These are phyloP conservation scores for Orthosia gracilis DNA, from an alignment of 2,888 invertebrate species.

Conservation along the genomic window DNA sequence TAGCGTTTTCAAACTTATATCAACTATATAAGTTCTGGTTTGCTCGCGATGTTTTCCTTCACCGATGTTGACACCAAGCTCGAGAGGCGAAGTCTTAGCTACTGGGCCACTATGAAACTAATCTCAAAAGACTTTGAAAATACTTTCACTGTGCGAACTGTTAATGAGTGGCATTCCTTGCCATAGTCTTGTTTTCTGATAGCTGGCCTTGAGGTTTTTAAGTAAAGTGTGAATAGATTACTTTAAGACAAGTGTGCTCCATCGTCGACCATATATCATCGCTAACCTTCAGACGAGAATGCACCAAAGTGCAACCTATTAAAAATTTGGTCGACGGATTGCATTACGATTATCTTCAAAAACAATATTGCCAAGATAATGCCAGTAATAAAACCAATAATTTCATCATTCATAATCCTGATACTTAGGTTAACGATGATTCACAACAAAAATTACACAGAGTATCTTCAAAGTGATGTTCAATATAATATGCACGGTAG, in stretches of 20 bases:
- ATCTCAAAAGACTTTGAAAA: neutral
- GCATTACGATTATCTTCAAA: slow-evolving; percentile 33
- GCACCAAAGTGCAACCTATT: neutral
- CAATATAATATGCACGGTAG: slow-evolving; percentile 49
- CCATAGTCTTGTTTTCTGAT: neutral
- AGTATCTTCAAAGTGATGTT: slow-evolving; percentile 54
- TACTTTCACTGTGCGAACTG: neutral
- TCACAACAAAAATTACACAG: slow-evolving; percentile 56
- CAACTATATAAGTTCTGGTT: too few species aligned
- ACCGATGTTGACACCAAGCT: too few species aligned
- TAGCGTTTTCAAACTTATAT: too few species aligned
- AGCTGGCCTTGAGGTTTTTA: neutral
- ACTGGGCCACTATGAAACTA: too few species aligned
- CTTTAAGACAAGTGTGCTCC: neutral
- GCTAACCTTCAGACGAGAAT: neutral
- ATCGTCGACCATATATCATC: neutral
- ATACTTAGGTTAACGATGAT: slow-evolving; percentile 62
- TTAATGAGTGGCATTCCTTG: neutral
- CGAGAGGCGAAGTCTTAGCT: too few species aligned
- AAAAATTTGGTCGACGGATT: slow-evolving; percentile 4
- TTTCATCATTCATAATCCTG: slow-evolving; percentile 51
- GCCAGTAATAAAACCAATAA: slow-evolving; percentile 48
- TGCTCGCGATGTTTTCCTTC: too few species aligned
- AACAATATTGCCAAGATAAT: slow-evolving; percentile 42
- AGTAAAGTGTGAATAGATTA: too few species aligned